Evolutionary conservation across 2,888 invertebrate species (phyloP), one percentile per base, ranked within the genome.

Genomic region (Ormyrus pomaceus): DNA sequence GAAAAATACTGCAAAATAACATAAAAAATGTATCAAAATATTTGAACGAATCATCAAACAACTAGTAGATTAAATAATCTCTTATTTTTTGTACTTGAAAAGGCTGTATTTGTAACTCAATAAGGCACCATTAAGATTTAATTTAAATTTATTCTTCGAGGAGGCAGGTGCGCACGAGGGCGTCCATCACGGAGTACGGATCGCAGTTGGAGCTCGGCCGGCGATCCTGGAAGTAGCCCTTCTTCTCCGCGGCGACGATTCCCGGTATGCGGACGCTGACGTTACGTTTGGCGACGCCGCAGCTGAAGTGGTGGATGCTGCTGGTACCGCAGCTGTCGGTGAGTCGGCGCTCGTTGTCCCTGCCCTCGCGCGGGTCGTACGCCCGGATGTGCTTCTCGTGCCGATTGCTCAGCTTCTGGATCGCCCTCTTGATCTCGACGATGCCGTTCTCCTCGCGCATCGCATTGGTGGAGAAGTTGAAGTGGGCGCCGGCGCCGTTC

Each of bases 401-500:
- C 84, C 96, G 95, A 88, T 96, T 96, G 83, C 97, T 96, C 85
- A 99, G 92, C 91, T 96, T 97, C 91, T 98, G 97, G 87, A 99
- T 98, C 4, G 99, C 99, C 86, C 95, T 95, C 91, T 99, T 96
- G 86, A 99, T 99, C 88, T 95, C 97, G 86, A 93, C 93, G 87
- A 98, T 96, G 83, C 98, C 97, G 84, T 96, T 96, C 5, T 96
- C 95, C 65, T 95, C 94, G 73, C 99, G 93, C 99, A 99, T 99
- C 61, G 93, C 92, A 88, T 95, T 94, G 0, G 99, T 99, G 9
- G 98, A 98, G 92, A 98, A 98, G 92, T 99, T 99, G 76, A 96
- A 96, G 89, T 99, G 99, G 0, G 98, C 98, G 0, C 99, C 99
- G 68, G 99, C 97, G 5, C 98, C 98, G 90, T 98, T 98, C 98